phyloP scores from a whole-genome alignment of 2,797 vertebrate species.

The Pempheris klunzingeri region DNA sequence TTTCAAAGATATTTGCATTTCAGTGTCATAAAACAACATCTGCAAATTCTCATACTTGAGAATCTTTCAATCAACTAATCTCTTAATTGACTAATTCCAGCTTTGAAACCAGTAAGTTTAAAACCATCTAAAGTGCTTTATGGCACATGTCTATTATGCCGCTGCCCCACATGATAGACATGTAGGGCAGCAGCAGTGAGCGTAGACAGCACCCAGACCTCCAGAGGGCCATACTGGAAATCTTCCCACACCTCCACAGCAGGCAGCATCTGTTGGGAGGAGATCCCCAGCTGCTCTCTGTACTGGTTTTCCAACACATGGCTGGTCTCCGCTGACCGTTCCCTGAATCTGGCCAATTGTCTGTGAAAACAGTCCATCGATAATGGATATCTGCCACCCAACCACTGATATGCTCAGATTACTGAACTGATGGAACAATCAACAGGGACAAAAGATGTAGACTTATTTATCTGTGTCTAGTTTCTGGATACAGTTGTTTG shows the following conservation, averaged over 20 bases:
- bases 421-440: constrained; percentile 62
- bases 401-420: constrained; percentile 39
- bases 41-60: background rate
- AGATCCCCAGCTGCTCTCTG: constrained; percentile 69
- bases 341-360: constrained; percentile 60
- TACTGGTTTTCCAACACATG: constrained; percentile 50
- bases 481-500: constrained; percentile 49
- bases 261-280: constrained; percentile 65
- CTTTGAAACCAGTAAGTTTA: background rate
- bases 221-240: constrained; percentile 31
- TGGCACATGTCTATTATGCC: background rate
- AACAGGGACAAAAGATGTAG: constrained; percentile 47
- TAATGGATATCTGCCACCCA: constrained; percentile 59
- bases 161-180: background rate
- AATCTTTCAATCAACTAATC: background rate
- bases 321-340: constrained; percentile 42
- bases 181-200: background rate
- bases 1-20: constrained; percentile 7
- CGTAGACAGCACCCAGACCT: constrained; percentile 6
- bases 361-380: constrained; percentile 68
- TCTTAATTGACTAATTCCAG: background rate
- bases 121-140: background rate
- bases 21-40: background rate
- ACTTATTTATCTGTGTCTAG: constrained; percentile 40
- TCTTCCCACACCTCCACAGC: constrained; percentile 51